A percentile compares a stretch with the other conserved stretches of the same genome.
phyloP scores from a whole-genome alignment of 2,113 vertebrate genomes.

The Elephantulus edwardii region DNA sequence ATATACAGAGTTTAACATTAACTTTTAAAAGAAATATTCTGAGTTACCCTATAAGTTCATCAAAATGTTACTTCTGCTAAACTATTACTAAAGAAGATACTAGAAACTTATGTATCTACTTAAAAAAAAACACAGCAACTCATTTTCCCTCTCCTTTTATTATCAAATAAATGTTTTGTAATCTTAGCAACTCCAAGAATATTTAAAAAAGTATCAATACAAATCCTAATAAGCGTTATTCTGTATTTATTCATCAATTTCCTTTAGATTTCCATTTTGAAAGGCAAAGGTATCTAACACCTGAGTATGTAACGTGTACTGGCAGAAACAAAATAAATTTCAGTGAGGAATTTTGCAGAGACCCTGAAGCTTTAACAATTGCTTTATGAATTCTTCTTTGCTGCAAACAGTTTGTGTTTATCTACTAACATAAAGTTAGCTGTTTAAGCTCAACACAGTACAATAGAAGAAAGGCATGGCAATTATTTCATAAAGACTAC shows the following conservation, averaged over 20 bases:
- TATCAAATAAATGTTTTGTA: not conserved
- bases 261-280: not conserved
- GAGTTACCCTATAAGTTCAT: slow-evolving; percentile 73
- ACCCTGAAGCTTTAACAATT: not conserved
- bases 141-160: not conserved
- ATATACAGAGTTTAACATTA: slow-evolving; percentile 67
- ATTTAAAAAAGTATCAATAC: not conserved
- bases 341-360: not conserved
- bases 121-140: not conserved
- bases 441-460: not conserved
- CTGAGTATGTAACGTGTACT: not conserved
- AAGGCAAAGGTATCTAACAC: not conserved
- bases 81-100: slow-evolving; percentile 64
- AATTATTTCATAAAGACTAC: not conserved
- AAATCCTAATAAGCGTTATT: not conserved
- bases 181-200: not conserved
- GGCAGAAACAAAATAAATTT: not conserved
- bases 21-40: slow-evolving; percentile 69
- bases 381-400: not conserved
- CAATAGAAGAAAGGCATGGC: not conserved
- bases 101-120: not conserved
- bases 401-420: not conserved
- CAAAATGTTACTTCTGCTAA: slow-evolving; percentile 75
- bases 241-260: not conserved
- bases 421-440: not conserved